Evolutionary conservation across 2,888 invertebrate genomes (phyloP), one percentile per base, ranked within the genome.

Genomic region (Drosophila antonietae): DNA sequence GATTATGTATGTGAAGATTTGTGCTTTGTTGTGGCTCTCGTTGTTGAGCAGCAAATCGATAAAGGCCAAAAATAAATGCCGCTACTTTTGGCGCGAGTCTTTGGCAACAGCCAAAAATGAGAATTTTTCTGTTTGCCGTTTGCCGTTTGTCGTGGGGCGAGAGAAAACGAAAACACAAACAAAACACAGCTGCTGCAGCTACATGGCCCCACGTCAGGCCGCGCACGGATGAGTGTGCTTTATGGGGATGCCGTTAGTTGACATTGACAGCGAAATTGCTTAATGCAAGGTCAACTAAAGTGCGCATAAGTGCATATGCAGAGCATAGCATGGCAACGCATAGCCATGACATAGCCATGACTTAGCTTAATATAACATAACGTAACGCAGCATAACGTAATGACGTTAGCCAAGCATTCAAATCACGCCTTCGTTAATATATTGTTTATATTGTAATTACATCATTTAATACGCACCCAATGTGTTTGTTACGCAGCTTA

Each of bases 401-500:
- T 5, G 8, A 43, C 8, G 56, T 14, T 8, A 31, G n/a, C n/a
- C 14, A 6, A 8, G 33, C 33, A 33, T 6, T 8, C 18, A 47
- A 15, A 37, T 37, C 9, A 18, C n/a, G 51, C 10, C 5, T 23
- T 14, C 23, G 7, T 51, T 33, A 15, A 15, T 15, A 14, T 20
- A 12, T 52, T n/a, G 18, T 18, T 52, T 35, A 9, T 14, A 7
- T 37, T 35, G 14, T 7, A 35, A 20, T 35, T 3, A 23, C 23
- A 12, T 15, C 4, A 53, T 58, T 43, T 43, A n/a, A 14, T 44
- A 92, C 95, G 95, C 93, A 97, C 97, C 97, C 97, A 85, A 97
- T 95, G 89, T 96, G 95, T 90, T 96, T 95, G 91, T 97, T 95
- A 41, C 97, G 94, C 58, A 97, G 94, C 78, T 95, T 95, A 68